Conservation (phyloP, 2,113 vertebrate genomes). For the Dicerorhinus sumatrensis region DNA sequence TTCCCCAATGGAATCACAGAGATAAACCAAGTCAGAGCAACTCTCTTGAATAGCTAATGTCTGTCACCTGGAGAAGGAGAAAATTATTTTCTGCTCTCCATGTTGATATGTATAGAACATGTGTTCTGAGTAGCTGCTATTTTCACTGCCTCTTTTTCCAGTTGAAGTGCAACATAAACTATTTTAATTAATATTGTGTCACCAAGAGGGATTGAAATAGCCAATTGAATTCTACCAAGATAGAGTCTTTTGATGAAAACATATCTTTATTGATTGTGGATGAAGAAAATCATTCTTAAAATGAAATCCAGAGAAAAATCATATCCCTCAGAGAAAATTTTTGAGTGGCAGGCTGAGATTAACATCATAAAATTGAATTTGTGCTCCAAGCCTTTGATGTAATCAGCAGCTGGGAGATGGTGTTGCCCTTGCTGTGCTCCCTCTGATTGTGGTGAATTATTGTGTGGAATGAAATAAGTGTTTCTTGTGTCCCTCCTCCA, state of each 20-base stretch:
- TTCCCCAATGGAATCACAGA: not conserved
- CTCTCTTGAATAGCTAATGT: slow-evolving; percentile 70
- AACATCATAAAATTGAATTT: slow-evolving; percentile 93
- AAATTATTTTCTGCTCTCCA: slow-evolving; percentile 71
- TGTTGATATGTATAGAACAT: slow-evolving; percentile 69
- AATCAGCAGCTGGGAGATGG: slow-evolving; percentile 92
- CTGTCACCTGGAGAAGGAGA: slow-evolving; percentile 61
- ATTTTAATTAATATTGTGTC: slow-evolving; percentile 92
- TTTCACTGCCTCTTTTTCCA: slow-evolving; percentile 83
- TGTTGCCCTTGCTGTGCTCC: slow-evolving; percentile 87
- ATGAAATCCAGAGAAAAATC: slow-evolving; percentile 92
- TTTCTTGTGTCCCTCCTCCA: slow-evolving; percentile 88
- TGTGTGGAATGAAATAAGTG: slow-evolving; percentile 90
- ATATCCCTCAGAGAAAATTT: slow-evolving; percentile 92
- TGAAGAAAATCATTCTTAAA: slow-evolving; percentile 91
- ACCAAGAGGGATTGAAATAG: slow-evolving; percentile 88
- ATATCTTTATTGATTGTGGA: slow-evolving; percentile 92
- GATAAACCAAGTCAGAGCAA: slow-evolving; percentile 28
- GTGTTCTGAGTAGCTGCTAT: slow-evolving; percentile 74
- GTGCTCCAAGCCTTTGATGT: slow-evolving; percentile 90
- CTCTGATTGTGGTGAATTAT: slow-evolving; percentile 88
- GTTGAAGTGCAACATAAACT: slow-evolving; percentile 87
- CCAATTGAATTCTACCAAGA: slow-evolving; percentile 91
- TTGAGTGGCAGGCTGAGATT: slow-evolving; percentile 92
- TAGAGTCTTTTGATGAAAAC: slow-evolving; percentile 92